phyloP scores from a whole-genome alignment of 2,888 invertebrate species.

The Cryptus armator region DNA sequence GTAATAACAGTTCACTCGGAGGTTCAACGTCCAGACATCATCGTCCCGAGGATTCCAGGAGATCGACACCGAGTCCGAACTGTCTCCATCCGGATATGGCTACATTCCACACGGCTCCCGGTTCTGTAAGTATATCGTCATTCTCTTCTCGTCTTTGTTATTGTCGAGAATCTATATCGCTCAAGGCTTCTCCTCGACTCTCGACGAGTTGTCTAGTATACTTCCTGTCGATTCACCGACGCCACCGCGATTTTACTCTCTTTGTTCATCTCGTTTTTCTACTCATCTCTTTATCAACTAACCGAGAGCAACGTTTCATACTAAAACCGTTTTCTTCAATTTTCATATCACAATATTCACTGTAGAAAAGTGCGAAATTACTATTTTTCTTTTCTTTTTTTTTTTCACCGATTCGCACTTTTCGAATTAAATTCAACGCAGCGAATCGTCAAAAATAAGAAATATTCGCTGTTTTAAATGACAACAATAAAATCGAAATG shows the following conservation, averaged over 20 bases:
- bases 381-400: too few species aligned
- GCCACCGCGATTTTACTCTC: neutral
- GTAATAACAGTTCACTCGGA: conserved; percentile 70
- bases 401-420: too few species aligned
- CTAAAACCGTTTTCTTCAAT: too few species aligned
- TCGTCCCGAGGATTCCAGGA: conserved; percentile 78
- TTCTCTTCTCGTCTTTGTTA: conserved; percentile 29
- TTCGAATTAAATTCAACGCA: too few species aligned
- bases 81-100: conserved; percentile 77
- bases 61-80: conserved; percentile 81
- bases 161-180: conserved; percentile 35
- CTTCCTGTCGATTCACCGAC: conserved; percentile 60
- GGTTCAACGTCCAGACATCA: conserved; percentile 74
- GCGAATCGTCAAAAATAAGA: too few species aligned
- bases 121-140: conserved; percentile 79
- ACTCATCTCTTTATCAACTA: too few species aligned
- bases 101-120: conserved; percentile 81
- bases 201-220: conserved; percentile 48
- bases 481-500: too few species aligned
- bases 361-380: too few species aligned
- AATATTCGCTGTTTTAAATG: too few species aligned
- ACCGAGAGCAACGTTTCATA: too few species aligned
- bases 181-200: conserved; percentile 33
- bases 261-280: too few species aligned
- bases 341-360: too few species aligned